Evolutionary conservation across 2,113 vertebrate species (phyloP), one percentile per base, ranked within the genome.

Genomic region (Poecile atricapillus): DNA sequence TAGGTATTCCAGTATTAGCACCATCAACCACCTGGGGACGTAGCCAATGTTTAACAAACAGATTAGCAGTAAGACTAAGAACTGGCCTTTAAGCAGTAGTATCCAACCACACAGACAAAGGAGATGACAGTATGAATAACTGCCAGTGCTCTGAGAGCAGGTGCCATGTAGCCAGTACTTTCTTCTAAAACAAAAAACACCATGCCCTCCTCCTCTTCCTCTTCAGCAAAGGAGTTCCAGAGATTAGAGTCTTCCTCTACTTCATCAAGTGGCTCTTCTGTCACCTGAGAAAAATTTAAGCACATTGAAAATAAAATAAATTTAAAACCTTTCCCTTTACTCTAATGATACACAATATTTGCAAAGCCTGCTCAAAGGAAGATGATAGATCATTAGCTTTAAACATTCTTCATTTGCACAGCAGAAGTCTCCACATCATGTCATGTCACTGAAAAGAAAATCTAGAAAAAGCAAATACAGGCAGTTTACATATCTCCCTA

Each of bases 121-220:
- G 99, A 99, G 97, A 99, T 99, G 95, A 99, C 52, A 2, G 99
- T 99, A 94, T 99, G 99, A 75, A 99, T 97, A 44, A 99, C 91
- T 60, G 99, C 99, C 83, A 99, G 69, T 73, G 98, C 99, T 81
- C 99, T 98, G 60, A 99, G 97, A 1, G 99, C 97, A 5, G 99
- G 99, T 1, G 99, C 99, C 99, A 99, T 99, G 87, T 99, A 99
- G 33, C 99, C 99, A 0, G 99, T 99, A 95, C 98, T 99, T 97
- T 99, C 99, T 97, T 99, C 99, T 90, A 99, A 97, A 64, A 99
- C 98, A 68, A 99, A 99, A 96, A 99, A 99, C 87, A 99, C 99
- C 33, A 99, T 97, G 0, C 98, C 98, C 24, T 98, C 98, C 20
- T 98, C 98, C 49, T 98, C 98, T 33, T 99, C 99, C 15, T 99